Base-by-base conservation (phyloP, 2,113 vertebrate species). In the Sebastes schlegelii region DNA sequence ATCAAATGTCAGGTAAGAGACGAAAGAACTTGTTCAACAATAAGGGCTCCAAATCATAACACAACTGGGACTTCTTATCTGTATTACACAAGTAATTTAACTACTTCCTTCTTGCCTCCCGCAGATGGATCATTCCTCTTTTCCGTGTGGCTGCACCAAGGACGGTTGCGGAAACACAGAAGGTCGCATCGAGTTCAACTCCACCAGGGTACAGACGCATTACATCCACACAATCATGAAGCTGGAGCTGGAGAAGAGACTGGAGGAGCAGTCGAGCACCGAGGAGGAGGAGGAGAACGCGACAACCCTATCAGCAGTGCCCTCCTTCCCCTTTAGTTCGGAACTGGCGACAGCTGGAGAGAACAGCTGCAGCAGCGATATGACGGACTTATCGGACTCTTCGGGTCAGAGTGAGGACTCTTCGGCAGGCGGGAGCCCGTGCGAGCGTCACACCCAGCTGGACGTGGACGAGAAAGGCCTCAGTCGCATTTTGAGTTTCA, bases 211-310 rank as follows among this genome's bases (percentile, higher is more conserved):
- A 43, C 98, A 98, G 90, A 99, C 97, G 0, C 98, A 99, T 76
- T 97, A 98, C 93, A 96, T 98, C 85, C 98, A 99, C 92, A 99
- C 98, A 1, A 96, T 99, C 91, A 98, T 98, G 95, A 98, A 97
- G 86, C 94, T 99, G 92, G 97, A 98, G 93, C 93, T 99, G 90
- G 98, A 99, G 92, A 95, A 95, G 86, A 93, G 94, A 16, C 89
- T 96, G 75, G 95, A 96, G 84, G 95, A 96, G 93, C 94, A 94
- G 86, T 89, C 92, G 0, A 77, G 93, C 49, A 77, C 92, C 1
- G 91, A 92, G 58, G 94, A 94, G 42, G 90, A 87, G n/a, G 71
- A 89, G 5, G 92, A 80, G 17, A 96, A 93, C 79, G 89, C 60
- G 14, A 19, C 73, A 0, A 75, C 89, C 0, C 69, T 92, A 58